Conservation (phyloP, 2,113 vertebrate species). For the Melanerpes aurifrons region DNA sequence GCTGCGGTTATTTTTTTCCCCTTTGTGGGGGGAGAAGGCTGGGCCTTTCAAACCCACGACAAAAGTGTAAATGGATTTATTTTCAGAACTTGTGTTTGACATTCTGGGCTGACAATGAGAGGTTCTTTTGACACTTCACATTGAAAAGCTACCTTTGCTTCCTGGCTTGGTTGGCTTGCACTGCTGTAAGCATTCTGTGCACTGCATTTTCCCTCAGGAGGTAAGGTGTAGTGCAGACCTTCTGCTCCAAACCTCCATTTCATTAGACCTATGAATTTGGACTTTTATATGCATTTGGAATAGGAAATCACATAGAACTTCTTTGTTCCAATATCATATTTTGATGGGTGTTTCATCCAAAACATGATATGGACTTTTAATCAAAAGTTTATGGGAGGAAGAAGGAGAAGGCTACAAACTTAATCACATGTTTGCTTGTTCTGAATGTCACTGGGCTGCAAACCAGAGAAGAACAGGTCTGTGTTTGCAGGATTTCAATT, state of each 20-base stretch:
- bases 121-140: conserved; percentile 46
- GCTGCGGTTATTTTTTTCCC: too few relatives aligned
- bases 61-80: conserved; percentile 4
- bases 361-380: background rate
- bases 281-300: background rate
- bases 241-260: background rate
- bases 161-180: background rate
- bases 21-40: too few relatives aligned
- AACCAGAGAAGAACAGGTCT: background rate
- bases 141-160: conserved; percentile 14
- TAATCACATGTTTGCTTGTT: background rate
- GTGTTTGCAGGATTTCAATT: background rate
- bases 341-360: background rate
- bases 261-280: background rate
- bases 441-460: background rate
- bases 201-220: background rate
- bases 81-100: conserved; percentile 34
- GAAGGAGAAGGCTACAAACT: background rate
- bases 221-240: background rate
- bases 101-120: conserved; percentile 43
- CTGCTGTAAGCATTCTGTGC: background rate
- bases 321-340: background rate
- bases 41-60: too few relatives aligned
- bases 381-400: background rate
- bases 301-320: background rate